A percentile compares a stretch with the other conserved stretches of the same genome.
Conservation (phyloP, 2,797 vertebrate species). For the Pteronotus mesoamericanus region DNA sequence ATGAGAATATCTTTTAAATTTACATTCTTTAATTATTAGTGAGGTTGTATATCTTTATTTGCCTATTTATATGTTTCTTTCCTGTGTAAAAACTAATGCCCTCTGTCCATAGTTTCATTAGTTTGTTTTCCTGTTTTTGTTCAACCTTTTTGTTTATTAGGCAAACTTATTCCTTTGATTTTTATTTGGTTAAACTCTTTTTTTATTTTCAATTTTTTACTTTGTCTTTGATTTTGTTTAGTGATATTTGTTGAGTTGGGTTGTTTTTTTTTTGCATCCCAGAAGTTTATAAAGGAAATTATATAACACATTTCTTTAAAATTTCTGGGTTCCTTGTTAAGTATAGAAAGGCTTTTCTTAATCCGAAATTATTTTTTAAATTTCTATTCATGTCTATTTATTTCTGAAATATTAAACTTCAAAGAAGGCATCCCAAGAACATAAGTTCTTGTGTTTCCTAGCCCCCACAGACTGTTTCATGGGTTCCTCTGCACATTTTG, state of each 20-base stretch:
- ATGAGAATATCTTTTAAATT: neutral
- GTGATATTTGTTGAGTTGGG: neutral
- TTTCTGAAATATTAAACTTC: conserved; percentile 1
- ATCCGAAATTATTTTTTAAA: neutral
- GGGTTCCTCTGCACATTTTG: neutral
- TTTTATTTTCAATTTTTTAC: neutral
- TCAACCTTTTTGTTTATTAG: neutral
- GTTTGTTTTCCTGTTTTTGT: neutral
- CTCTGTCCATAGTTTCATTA: neutral
- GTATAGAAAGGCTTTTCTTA: neutral
- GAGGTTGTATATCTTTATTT: neutral
- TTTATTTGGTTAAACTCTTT: neutral
- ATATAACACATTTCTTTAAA: neutral
- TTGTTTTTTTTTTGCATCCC: neutral
- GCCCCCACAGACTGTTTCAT: neutral
- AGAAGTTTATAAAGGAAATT: neutral
- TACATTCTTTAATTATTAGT: neutral
- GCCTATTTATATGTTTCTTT: neutral
- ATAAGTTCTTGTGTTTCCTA: neutral
- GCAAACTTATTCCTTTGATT: neutral
- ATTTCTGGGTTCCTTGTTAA: neutral
- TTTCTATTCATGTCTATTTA: neutral
- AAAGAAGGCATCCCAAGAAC: neutral
- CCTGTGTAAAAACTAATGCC: neutral
- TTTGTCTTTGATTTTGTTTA: neutral